These are phyloP conservation scores for Gallinago media DNA, from an alignment of 2,113 vertebrate species.

Conservation along the genomic window DNA sequence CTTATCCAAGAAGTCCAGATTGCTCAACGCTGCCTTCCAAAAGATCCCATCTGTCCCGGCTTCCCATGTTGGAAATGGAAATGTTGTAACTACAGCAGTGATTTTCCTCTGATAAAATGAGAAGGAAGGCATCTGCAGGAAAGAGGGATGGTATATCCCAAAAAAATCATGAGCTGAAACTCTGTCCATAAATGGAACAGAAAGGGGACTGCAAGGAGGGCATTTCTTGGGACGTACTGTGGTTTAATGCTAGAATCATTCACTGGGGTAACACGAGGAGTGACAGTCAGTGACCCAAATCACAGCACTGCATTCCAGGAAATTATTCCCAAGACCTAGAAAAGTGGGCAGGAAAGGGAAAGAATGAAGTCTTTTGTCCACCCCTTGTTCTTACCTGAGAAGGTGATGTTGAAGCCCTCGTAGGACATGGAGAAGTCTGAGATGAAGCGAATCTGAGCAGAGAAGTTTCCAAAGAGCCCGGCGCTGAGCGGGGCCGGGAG, in stretches of 20 bases:
- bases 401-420: constrained; percentile 98
- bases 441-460: constrained; percentile 95
- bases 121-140: background rate
- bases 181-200: background rate
- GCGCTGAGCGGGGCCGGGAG: constrained; percentile 91
- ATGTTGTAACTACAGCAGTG: background rate
- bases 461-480: constrained; percentile 95
- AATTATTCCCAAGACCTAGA: background rate
- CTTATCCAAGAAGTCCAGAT: background rate
- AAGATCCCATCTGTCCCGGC: constrained; percentile 11
- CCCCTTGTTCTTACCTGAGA: constrained; percentile 82
- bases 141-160: background rate
- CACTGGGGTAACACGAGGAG: background rate
- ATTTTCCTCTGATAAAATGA: background rate
- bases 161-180: background rate
- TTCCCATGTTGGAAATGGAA: background rate
- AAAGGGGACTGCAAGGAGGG: background rate
- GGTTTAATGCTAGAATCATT: background rate
- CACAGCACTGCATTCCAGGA: background rate
- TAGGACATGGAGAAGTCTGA: constrained; percentile 99
- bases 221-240: background rate
- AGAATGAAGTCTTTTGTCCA: background rate
- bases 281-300: fast-evolving
- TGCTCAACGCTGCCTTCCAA: background rate
- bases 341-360: background rate